Conservation (phyloP, 2,113 vertebrate genomes). For the Tautogolabrus adspersus region DNA sequence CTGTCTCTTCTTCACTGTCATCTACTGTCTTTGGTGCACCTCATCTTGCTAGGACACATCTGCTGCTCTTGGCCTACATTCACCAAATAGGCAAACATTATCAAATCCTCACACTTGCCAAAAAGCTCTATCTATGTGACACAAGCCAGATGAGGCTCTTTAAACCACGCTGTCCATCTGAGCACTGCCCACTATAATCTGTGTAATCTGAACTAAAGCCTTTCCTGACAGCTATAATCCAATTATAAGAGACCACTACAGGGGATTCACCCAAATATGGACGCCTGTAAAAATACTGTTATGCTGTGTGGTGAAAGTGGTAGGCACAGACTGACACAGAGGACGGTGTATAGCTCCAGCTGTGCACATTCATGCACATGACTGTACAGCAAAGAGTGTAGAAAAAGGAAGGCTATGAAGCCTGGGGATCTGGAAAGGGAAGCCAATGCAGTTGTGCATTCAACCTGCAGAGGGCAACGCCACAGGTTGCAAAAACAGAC, state of each 20-base stretch:
- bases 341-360: neutral
- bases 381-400: neutral
- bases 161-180: slow-evolving; percentile 64
- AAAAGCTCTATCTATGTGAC: slow-evolving; percentile 50
- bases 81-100: slow-evolving; percentile 41
- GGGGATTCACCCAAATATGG: slow-evolving; percentile 43
- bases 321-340: neutral
- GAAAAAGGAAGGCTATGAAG: neutral
- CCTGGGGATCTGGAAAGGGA: neutral
- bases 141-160: slow-evolving; percentile 67
- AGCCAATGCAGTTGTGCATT: neutral
- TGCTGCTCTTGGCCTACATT: slow-evolving; percentile 42
- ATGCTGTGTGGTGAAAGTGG: neutral
- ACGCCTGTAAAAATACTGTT: slow-evolving; percentile 15
- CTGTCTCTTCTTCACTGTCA: neutral
- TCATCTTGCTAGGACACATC: slow-evolving; percentile 8
- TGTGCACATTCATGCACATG: neutral
- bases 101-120: slow-evolving; percentile 38
- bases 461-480: no score
- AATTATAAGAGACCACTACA: slow-evolving; percentile 67
- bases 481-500: neutral
- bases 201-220: slow-evolving; percentile 80
- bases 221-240: slow-evolving; percentile 72
- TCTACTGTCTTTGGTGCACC: neutral
- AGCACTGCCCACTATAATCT: slow-evolving; percentile 68